phyloP scores from a whole-genome alignment of 2,797 vertebrate species.

The Tragopan temminckii region DNA sequence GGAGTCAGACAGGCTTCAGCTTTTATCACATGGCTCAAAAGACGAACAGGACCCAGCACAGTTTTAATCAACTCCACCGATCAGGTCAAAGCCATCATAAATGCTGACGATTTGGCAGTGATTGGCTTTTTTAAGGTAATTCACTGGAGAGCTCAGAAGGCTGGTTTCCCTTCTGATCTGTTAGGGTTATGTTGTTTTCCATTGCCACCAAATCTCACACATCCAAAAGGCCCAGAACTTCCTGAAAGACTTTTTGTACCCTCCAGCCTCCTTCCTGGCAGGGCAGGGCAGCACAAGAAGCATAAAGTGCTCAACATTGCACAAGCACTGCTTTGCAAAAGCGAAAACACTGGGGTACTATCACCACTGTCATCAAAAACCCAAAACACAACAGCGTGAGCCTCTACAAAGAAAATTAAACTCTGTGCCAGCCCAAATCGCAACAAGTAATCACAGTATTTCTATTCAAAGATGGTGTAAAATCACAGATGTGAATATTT shows the following conservation, averaged over 20 bases:
- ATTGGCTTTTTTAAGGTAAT: conserved; percentile 93
- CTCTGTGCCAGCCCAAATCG: background rate
- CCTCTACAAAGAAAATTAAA: background rate
- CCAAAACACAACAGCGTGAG: background rate
- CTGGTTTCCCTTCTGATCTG: background rate
- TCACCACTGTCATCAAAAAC: background rate
- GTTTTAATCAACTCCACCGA: conserved; percentile 83
- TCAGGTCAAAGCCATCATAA: conserved; percentile 80
- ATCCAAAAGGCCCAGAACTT: background rate
- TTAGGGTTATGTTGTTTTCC: background rate
- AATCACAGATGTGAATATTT: background rate
- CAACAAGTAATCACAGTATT: background rate
- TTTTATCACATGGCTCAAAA: conserved; percentile 91
- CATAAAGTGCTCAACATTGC: background rate
- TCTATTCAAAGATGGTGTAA: background rate
- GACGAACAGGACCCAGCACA: conserved; percentile 86
- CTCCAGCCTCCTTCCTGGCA: background rate
- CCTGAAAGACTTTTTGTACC: background rate
- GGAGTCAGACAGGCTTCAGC: conserved; percentile 87
- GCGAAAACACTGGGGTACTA: background rate
- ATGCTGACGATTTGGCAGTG: conserved; percentile 84
- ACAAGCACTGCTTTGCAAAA: background rate
- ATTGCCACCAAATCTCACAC: background rate
- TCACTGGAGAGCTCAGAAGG: background rate
- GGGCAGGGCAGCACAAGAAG: background rate